Base-by-base conservation (phyloP, 1,140 invertebrate genomes). In the Zophobas atratus region DNA sequence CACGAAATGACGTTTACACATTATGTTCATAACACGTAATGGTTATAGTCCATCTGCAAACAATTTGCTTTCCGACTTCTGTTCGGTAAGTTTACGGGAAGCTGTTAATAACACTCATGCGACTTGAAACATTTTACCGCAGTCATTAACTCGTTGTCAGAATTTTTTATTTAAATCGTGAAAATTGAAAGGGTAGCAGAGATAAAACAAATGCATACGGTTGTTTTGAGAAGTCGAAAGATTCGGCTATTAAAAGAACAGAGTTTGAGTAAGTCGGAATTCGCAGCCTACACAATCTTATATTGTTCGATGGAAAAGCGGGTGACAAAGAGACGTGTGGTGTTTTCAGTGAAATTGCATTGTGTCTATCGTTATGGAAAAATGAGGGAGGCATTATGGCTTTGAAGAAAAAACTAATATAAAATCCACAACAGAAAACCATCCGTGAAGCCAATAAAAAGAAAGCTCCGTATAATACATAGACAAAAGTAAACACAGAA, bases 401-500 rank as follows among this genome's bases (percentile, higher is more conserved):
- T 55, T 73, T 53, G 8, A 1, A 48, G 71, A 73, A 56, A 73
- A 73, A 73, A 73, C 71, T 73, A 73, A 73, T 56, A 38, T 55
- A 73, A 73, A 53, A 48, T 73, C 71, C 49, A 73, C 70, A 38
- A 72, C 71, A 73, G 33, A 73, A 55, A 73, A 73, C 71, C 71
- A 73, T 72, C 46, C 70, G 43, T 51, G 33, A 51, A 33, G 34
- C 36, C 70, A 72, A 72, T 73, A 73, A 73, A 73, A 73, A 73
- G 51, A 49, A 46, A 35, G 71, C 49, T 35, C 20, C 71, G 71
- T 73, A 63, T 73, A 57, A 74, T 73, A 77, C 70, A 55, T 73
- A 74, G 57, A 74, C 77, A 78, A 70, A 72, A 78, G 63, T 57
- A 72, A 70, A 73, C 70, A 78, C 77, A 72, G 73, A 74, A 70